phyloP scores from a whole-genome alignment of 2,888 invertebrate genomes.

The Agonopterix alstromeriana region DNA sequence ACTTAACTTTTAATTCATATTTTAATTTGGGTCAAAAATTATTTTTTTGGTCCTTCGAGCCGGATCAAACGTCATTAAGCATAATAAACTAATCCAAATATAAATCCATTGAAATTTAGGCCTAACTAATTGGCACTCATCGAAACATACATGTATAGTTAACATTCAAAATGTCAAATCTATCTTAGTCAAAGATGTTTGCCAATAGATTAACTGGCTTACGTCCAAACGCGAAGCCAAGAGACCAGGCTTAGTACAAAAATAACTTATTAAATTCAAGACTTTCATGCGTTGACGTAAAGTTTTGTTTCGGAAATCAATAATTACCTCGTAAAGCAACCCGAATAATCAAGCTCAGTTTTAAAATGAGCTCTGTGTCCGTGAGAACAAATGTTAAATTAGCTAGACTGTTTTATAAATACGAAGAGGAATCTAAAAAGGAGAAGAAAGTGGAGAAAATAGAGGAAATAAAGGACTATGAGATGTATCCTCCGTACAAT shows the following conservation, averaged over 20 bases:
- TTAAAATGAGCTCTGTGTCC: conserved; percentile 44
- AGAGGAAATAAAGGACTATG: conserved; percentile 47
- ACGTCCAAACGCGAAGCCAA: conserved; percentile 1
- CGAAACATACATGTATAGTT: not conserved
- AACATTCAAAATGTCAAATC: conserved; percentile 7
- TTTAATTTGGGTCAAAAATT: too few species aligned
- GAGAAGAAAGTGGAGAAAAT: conserved; percentile 24
- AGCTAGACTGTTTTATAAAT: conserved; percentile 62
- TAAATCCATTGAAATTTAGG: not conserved
- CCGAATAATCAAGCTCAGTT: not conserved
- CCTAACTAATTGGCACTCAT: conserved; percentile 1
- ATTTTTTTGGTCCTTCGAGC: conserved; percentile 3
- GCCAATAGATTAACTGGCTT: conserved; percentile 9
- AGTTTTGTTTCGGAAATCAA: conserved; percentile 8
- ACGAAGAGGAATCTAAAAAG: conserved; percentile 37
- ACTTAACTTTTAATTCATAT: too few species aligned
- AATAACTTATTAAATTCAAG: conserved; percentile 1
- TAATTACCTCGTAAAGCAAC: not conserved
- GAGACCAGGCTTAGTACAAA: conserved; percentile 5
- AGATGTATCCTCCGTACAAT: conserved; percentile 78
- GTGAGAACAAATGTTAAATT: conserved; percentile 57
- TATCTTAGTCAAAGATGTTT: conserved; percentile 5
- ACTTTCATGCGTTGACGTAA: not conserved
- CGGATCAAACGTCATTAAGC: conserved; percentile 1
- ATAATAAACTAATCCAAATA: not conserved